These are phyloP conservation scores for Yasuhikotakia modesta DNA, from an alignment of 2,797 vertebrate genomes.

Conservation along the genomic window DNA sequence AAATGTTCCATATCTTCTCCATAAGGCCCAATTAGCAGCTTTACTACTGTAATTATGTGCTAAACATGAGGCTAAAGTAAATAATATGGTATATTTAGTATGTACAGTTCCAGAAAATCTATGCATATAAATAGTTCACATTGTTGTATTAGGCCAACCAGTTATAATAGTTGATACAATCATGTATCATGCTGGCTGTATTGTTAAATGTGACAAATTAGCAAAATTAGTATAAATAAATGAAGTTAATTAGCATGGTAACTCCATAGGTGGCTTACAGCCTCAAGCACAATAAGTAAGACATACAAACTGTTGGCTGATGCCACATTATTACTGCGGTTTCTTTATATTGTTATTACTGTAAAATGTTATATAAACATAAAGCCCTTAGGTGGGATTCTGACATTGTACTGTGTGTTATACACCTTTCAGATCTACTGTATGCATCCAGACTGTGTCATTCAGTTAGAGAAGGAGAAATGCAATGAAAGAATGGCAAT, in stretches of 20 bases:
- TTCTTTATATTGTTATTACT: no score
- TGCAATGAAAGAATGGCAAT: slow-evolving; percentile 84
- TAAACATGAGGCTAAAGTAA: background rate
- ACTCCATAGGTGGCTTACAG: no score
- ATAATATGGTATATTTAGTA: background rate
- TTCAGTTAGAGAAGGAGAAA: slow-evolving; percentile 88
- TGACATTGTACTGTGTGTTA: background rate
- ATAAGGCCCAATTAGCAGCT: background rate
- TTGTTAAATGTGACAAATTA: background rate
- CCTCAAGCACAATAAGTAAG: no score
- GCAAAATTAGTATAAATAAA: no score
- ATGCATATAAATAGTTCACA: background rate
- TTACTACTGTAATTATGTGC: background rate
- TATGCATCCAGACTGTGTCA: slow-evolving; percentile 84
- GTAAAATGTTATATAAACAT: no score
- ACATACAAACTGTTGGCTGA: no score
- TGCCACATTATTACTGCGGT: background rate
- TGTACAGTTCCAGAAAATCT: background rate
- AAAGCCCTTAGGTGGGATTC: background rate
- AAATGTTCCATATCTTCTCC: background rate
- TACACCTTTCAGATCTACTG: slow-evolving; percentile 70
- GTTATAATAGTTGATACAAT: background rate
- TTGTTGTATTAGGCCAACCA: background rate
- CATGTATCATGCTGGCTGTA: background rate
- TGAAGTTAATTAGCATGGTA: no score